Evolutionary conservation across 1,140 invertebrate species (phyloP).

Genomic region (Gonioctena quinquepunctata): DNA sequence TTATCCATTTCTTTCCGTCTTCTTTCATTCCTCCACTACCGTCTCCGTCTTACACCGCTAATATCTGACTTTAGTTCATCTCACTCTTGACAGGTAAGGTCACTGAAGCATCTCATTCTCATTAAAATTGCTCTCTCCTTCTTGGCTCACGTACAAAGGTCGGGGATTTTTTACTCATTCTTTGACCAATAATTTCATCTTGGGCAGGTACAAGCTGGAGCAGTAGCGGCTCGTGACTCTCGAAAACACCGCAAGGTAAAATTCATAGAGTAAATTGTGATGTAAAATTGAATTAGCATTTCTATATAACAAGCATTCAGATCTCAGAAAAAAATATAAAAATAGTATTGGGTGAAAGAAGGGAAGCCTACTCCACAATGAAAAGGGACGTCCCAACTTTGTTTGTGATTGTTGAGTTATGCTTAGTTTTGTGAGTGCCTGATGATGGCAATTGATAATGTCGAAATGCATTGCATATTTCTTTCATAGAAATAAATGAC

Average conservation of each 20-base stretch:
- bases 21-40: neutral
- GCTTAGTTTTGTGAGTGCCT: too few relatives aligned
- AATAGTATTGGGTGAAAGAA: too few relatives aligned
- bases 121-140: constrained; percentile 13
- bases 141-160: constrained; percentile 16
- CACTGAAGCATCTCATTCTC: constrained; percentile 9
- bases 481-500: too few relatives aligned
- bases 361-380: too few relatives aligned
- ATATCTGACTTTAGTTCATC: constrained; percentile 6
- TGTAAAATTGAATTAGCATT: too few relatives aligned
- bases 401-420: too few relatives aligned
- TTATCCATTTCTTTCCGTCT: constrained; percentile 11
- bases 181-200: constrained; percentile 20
- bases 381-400: too few relatives aligned
- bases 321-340: too few relatives aligned
- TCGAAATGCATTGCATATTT: too few relatives aligned
- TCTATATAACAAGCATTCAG: too few relatives aligned
- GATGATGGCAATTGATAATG: too few relatives aligned
- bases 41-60: constrained; percentile 10
- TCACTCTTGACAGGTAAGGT: constrained; percentile 20
- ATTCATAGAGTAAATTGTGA: neutral
- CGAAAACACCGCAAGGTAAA: neutral
- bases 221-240: constrained; percentile 8
- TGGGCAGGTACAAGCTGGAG: constrained; percentile 1
- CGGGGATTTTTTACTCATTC: constrained; percentile 13